Conservation (phyloP, 2,888 invertebrate species). For the Labia minor region DNA sequence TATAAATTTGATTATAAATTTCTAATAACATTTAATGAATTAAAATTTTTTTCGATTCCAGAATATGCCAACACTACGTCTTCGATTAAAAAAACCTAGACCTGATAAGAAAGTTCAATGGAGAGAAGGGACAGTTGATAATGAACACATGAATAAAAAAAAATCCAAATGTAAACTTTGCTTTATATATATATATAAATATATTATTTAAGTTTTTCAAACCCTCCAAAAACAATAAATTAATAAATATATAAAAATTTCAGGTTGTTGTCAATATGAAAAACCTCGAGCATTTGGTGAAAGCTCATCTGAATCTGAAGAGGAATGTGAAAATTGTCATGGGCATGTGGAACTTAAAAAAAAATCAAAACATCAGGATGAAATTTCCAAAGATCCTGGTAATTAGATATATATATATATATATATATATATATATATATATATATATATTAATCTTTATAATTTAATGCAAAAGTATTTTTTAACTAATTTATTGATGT, state of each 20-base stretch:
- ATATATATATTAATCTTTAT: too few relatives aligned
- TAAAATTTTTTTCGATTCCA: constrained; percentile 29
- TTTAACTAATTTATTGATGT: too few relatives aligned
- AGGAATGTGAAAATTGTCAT: constrained; percentile 78
- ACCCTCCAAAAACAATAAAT: constrained; percentile 9
- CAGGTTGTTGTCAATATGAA: constrained; percentile 89
- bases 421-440: too few relatives aligned
- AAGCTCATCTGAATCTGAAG: constrained; percentile 67
- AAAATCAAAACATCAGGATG: constrained; percentile 24
- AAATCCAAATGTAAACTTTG: constrained; percentile 79
- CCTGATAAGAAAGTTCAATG: constrained; percentile 73
- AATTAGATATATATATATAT: neutral
- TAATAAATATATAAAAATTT: constrained; percentile 24
- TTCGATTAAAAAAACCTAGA: constrained; percentile 58
- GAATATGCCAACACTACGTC: constrained; percentile 47
- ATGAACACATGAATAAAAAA: constrained; percentile 88
- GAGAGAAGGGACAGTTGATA: constrained; percentile 85
- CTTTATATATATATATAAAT: neutral
- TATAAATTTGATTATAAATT: too few relatives aligned
- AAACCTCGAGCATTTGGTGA: constrained; percentile 83
- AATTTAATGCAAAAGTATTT: too few relatives aligned
- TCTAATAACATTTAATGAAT: too few relatives aligned
- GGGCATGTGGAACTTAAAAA: constrained; percentile 63
- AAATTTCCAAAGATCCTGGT: neutral
- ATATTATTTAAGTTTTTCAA: neutral